Percentiles rank a stretch among this genome's conserved stretches.
Evolutionary conservation across 2,888 invertebrate genomes (phyloP).

Genomic region (Perizoma affinitatum): DNA sequence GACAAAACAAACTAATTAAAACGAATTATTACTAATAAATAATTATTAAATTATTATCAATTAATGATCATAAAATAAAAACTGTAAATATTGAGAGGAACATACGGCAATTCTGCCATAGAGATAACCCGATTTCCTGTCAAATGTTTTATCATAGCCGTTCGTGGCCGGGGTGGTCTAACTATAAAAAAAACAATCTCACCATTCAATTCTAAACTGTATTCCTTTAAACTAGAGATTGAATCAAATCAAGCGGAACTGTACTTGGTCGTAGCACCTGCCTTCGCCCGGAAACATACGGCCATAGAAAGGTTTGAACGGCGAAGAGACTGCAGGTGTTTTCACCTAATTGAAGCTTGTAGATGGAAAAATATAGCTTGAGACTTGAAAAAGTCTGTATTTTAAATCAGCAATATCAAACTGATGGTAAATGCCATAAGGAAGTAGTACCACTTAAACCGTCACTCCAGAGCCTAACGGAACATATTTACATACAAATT

Average conservation of each 20-base stretch:
- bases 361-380: constrained; percentile 6
- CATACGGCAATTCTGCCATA: constrained; percentile 56
- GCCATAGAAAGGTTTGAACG: constrained; percentile 15
- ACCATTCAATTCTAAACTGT: constrained; percentile 19
- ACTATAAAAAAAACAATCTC: constrained; percentile 14
- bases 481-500: constrained; percentile 21
- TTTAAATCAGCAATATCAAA: not conserved
- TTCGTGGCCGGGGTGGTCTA: constrained; percentile 23
- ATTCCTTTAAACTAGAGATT: constrained; percentile 3
- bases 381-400: constrained; percentile 3
- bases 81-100: constrained; percentile 56
- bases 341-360: constrained; percentile 2
- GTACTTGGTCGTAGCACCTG: constrained; percentile 21
- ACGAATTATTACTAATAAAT: constrained; percentile 20
- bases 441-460: constrained; percentile 1
- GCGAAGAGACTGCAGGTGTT: constrained; percentile 18
- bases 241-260: constrained; percentile 1
- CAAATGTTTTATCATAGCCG: constrained; percentile 49
- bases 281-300: constrained; percentile 19
- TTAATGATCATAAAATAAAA: not conserved
- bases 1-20: constrained; percentile 35
- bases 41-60: constrained; percentile 16
- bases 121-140: constrained; percentile 75
- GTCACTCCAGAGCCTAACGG: constrained; percentile 9
- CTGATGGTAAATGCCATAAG: constrained; percentile 1